A percentile compares a stretch with the other conserved stretches of the same genome.
Evolutionary conservation across 2,113 vertebrate species (phyloP).

Genomic region (Crotalus tigris): DNA sequence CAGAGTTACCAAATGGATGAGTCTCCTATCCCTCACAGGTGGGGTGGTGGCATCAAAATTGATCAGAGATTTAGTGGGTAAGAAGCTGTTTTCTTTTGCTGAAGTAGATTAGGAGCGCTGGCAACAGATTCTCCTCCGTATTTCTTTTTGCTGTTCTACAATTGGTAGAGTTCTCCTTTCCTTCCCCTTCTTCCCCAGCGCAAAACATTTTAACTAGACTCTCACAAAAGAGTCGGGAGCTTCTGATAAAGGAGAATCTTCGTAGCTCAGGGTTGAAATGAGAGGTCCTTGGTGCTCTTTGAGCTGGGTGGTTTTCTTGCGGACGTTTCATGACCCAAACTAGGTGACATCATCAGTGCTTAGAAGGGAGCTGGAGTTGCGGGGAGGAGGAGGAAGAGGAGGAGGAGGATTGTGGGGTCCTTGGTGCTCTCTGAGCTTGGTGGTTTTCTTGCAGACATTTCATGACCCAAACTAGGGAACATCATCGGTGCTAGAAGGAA

Average conservation of each 20-base stretch:
- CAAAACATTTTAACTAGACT: background rate
- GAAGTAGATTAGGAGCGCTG: background rate
- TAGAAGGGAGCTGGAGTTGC: too few relatives aligned
- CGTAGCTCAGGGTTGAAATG: too few relatives aligned
- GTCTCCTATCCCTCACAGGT: background rate
- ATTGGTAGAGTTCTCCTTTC: background rate
- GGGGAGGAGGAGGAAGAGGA: too few relatives aligned
- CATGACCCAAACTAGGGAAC: too few relatives aligned
- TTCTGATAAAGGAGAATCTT: background rate
- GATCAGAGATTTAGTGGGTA: background rate
- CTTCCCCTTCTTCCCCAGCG: background rate
- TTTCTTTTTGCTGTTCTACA: background rate
- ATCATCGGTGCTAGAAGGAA: too few relatives aligned
- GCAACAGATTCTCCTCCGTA: background rate
- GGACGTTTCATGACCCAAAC: too few relatives aligned
- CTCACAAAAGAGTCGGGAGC: background rate
- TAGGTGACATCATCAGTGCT: too few relatives aligned
- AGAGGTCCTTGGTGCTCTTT: too few relatives aligned
- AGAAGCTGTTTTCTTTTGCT: background rate
- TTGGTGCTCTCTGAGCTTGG: too few relatives aligned
- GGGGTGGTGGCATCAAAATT: background rate
- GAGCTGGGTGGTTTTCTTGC: too few relatives aligned
- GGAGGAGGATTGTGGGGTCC: too few relatives aligned
- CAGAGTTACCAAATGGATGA: background rate
- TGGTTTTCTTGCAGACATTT: too few relatives aligned